Percentiles rank a stretch among this genome's conserved stretches.
Evolutionary conservation across 2,113 vertebrate genomes (phyloP).

Genomic region (Osmerus eperlanus): DNA sequence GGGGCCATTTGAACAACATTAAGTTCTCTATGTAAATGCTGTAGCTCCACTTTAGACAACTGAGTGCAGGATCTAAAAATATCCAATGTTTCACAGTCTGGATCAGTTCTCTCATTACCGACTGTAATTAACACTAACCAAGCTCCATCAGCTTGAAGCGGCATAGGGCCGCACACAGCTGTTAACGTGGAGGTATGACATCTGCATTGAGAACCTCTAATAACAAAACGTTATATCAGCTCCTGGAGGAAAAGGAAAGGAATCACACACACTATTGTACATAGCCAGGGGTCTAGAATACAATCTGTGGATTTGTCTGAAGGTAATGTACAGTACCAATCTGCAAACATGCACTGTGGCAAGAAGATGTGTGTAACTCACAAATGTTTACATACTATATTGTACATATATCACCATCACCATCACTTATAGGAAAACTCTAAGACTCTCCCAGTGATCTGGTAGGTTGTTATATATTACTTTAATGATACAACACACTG

Average conservation of each 20-base stretch:
- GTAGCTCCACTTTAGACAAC: slow-evolving; percentile 57
- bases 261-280: slow-evolving; percentile 1
- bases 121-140: slow-evolving; percentile 73
- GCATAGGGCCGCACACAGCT: slow-evolving; percentile 56
- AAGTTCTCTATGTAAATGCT: slow-evolving; percentile 46
- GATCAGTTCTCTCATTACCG: slow-evolving; percentile 69
- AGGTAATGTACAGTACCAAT: background rate
- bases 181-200: slow-evolving; percentile 55
- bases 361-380: background rate
- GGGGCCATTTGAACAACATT: slow-evolving; percentile 6
- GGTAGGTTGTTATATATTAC: no score
- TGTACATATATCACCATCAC: background rate
- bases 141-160: slow-evolving; percentile 52
- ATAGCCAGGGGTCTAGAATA: slow-evolving; percentile 9
- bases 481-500: no score
- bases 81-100: slow-evolving; percentile 62
- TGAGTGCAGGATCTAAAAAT: slow-evolving; percentile 70
- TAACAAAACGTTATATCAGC: slow-evolving; percentile 24
- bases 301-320: slow-evolving; percentile 19
- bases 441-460: no score
- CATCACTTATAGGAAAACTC: no score
- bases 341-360: background rate
- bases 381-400: background rate
- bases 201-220: slow-evolving; percentile 48
- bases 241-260: slow-evolving; percentile 28